A percentile compares a stretch with the other conserved stretches of the same genome.
Conservation (phyloP, 2,113 vertebrate genomes). For the Corythaeola cristata region DNA sequence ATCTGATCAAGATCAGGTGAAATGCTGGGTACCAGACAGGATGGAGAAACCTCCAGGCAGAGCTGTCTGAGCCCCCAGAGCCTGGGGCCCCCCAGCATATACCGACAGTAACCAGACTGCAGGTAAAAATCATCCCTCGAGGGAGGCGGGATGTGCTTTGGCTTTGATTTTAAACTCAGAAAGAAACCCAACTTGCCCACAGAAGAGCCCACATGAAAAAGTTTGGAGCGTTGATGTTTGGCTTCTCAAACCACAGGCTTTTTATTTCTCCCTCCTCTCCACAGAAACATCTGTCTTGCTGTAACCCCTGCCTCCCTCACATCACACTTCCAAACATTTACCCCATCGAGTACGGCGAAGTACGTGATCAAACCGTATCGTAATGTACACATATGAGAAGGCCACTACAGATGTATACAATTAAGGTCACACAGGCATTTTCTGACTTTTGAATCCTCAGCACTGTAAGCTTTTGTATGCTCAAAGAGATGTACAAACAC, state of each 20-base stretch:
- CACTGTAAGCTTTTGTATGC: background rate
- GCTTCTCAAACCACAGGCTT: background rate
- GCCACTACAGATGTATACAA: background rate
- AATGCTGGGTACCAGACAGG: background rate
- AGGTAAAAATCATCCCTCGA: background rate
- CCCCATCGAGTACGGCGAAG: accelerated
- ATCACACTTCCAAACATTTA: background rate
- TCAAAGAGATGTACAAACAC: background rate
- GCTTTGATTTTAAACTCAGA: background rate
- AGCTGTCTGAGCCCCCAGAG: background rate
- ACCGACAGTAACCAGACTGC: background rate
- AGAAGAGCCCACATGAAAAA: background rate
- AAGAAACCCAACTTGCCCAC: background rate
- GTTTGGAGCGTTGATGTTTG: background rate
- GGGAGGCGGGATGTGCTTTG: background rate
- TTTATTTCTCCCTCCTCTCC: background rate
- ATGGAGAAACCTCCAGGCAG: background rate
- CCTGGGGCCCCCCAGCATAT: accelerated
- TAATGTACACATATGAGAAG: background rate
- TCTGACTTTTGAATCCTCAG: background rate
- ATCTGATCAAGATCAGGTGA: background rate
- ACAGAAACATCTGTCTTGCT: background rate
- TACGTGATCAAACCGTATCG: background rate
- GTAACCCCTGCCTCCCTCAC: background rate
- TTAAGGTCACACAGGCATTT: background rate